Conservation (phyloP, 2,888 invertebrate genomes). For the Athetis lepigone region DNA sequence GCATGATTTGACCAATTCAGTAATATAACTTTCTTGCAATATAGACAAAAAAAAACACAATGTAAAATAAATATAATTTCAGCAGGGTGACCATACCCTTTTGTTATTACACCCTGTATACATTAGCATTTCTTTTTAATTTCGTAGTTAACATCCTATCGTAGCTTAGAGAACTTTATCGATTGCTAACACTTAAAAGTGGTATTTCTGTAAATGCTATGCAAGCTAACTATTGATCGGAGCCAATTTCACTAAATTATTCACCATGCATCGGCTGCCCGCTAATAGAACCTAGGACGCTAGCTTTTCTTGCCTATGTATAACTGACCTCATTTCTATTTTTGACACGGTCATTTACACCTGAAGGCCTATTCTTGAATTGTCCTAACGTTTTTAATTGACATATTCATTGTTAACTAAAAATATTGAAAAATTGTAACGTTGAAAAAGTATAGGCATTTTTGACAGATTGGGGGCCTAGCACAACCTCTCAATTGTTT, state of each 20-base stretch:
- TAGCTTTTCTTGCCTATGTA: constrained; percentile 16
- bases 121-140: constrained; percentile 20
- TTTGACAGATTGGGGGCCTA: too few species aligned
- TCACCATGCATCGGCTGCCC: constrained; percentile 30
- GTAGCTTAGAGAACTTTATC: constrained; percentile 13
- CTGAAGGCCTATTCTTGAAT: neutral
- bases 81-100: too few species aligned
- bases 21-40: too few species aligned
- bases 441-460: too few species aligned
- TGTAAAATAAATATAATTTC: too few species aligned
- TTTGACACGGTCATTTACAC: neutral
- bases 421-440: too few species aligned
- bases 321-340: constrained; percentile 21
- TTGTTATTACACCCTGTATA: too few species aligned
- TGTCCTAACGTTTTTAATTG: too few species aligned
- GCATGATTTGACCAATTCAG: too few species aligned
- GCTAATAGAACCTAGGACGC: constrained; percentile 24
- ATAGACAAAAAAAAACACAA: constrained; percentile 31
- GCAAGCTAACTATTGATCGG: constrained; percentile 47
- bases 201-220: constrained; percentile 32
- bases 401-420: too few species aligned
- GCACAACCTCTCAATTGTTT: too few species aligned
- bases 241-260: constrained; percentile 40
- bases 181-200: constrained; percentile 35
- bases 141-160: constrained; percentile 19